A percentile compares a stretch with the other conserved stretches of the same genome.
phyloP scores from a whole-genome alignment of 35 echinoderm and acorn worm genomes.

The Anneissia japonica region DNA sequence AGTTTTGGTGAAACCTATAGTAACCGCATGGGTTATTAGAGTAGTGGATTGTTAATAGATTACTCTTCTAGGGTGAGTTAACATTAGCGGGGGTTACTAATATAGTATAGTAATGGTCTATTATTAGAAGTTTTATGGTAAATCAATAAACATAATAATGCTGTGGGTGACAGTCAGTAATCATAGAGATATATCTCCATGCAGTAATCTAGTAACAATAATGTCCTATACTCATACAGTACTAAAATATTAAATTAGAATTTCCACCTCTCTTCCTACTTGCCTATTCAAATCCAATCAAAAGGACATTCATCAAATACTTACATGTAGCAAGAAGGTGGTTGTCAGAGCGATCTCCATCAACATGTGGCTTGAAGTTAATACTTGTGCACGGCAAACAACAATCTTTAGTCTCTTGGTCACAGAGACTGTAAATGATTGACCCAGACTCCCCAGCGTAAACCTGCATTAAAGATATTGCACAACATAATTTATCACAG shows the following conservation, averaged over 20 bases:
- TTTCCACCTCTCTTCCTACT: neutral
- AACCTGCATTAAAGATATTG: conserved; percentile 36
- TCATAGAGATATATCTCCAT: neutral
- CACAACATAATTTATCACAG: neutral
- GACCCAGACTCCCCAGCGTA: conserved; percentile 68
- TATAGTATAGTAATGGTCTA: too few relatives aligned
- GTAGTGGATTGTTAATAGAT: too few relatives aligned
- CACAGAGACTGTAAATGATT: conserved; percentile 62
- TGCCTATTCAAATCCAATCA: neutral
- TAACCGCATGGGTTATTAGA: too few relatives aligned
- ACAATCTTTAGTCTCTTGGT: conserved; percentile 60
- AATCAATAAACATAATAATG: neutral
- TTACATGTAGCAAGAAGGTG: conserved; percentile 89
- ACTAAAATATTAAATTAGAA: neutral
- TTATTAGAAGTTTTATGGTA: neutral
- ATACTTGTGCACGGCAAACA: conserved; percentile 91
- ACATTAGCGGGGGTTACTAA: too few relatives aligned
- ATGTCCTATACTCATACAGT: neutral
- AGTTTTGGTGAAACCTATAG: too few relatives aligned
- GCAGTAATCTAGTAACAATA: neutral
- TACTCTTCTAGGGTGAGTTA: too few relatives aligned
- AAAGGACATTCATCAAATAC: too few relatives aligned
- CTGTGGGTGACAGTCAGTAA: neutral
- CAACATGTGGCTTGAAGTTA: conserved; percentile 64
- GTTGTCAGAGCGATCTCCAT: conserved; percentile 69